These are phyloP conservation scores for Bucco capensis DNA, from an alignment of 2,113 vertebrate species.

Conservation along the genomic window DNA sequence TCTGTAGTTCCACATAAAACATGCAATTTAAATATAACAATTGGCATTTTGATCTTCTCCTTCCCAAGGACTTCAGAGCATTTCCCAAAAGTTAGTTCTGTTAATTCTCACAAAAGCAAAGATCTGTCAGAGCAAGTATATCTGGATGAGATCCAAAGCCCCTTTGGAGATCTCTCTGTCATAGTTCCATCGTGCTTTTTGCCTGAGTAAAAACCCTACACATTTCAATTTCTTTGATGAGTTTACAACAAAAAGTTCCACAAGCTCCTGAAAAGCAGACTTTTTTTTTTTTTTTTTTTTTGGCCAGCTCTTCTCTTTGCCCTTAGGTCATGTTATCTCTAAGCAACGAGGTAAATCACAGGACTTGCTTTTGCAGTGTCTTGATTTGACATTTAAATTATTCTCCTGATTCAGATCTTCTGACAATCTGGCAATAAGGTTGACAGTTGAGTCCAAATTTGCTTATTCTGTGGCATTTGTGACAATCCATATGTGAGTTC, in stretches of 20 bases:
- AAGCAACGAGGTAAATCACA: neutral
- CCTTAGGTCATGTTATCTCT: neutral
- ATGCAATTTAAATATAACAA: neutral
- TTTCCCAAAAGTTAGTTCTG: neutral
- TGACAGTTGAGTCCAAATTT: slow-evolving; percentile 49
- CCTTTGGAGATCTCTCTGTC: neutral
- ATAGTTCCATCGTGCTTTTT: neutral
- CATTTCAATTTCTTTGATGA: neutral
- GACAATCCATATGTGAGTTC: neutral
- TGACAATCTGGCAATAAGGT: slow-evolving; percentile 48
- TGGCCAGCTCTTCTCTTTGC: slow-evolving; percentile 15
- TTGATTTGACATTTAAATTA: slow-evolving; percentile 65
- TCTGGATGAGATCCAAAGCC: neutral
- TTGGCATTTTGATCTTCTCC: neutral
- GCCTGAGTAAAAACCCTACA: neutral
- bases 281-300: neutral
- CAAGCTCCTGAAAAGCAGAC: neutral
- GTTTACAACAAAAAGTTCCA: neutral
- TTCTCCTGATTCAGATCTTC: slow-evolving; percentile 46
- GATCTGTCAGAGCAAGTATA: neutral
- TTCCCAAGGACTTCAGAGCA: neutral
- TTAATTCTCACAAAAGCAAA: neutral
- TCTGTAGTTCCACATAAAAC: neutral
- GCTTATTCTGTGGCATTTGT: slow-evolving; percentile 47
- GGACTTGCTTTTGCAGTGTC: slow-evolving; percentile 4